These are phyloP conservation scores for Lutra lutra DNA, from an alignment of 2,797 vertebrate genomes.

Conservation along the genomic window DNA sequence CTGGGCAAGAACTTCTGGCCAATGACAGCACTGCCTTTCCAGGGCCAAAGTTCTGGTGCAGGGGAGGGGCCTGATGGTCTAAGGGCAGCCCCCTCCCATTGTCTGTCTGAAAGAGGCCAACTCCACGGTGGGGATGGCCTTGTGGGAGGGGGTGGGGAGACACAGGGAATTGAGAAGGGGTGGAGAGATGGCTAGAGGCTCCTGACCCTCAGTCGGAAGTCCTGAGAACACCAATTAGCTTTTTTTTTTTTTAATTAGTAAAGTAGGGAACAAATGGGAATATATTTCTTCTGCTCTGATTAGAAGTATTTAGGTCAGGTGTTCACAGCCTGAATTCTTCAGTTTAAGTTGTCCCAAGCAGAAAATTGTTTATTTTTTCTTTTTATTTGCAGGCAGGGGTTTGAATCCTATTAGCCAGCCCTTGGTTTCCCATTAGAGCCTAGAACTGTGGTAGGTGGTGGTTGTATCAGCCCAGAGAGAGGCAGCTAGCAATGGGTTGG, in stretches of 20 bases:
- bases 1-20: constrained; percentile 68
- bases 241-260: constrained; percentile 74
- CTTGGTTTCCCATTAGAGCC: not conserved
- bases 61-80: not conserved
- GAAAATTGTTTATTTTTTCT: constrained; percentile 69
- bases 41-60: constrained; percentile 61
- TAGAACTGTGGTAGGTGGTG: constrained; percentile 1
- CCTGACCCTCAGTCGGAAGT: constrained; percentile 70
- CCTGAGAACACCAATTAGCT: constrained; percentile 71
- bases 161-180: not conserved
- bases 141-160: not conserved
- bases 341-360: constrained; percentile 75
- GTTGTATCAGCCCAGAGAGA: not conserved
- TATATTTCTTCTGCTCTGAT: constrained; percentile 81
- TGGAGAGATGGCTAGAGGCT: constrained; percentile 62
- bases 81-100: constrained; percentile 6
- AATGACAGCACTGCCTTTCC: constrained; percentile 57
- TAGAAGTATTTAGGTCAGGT: constrained; percentile 78
- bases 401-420: constrained; percentile 57
- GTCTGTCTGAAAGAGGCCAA: constrained; percentile 71
- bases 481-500: not conserved
- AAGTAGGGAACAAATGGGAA: constrained; percentile 67
- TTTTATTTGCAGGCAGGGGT: constrained; percentile 69
- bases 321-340: constrained; percentile 71
- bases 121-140: not conserved